Percentiles rank a stretch among this genome's conserved stretches.
Evolutionary conservation across 2,113 vertebrate genomes (phyloP).

Genomic region (Mobula hypostoma): DNA sequence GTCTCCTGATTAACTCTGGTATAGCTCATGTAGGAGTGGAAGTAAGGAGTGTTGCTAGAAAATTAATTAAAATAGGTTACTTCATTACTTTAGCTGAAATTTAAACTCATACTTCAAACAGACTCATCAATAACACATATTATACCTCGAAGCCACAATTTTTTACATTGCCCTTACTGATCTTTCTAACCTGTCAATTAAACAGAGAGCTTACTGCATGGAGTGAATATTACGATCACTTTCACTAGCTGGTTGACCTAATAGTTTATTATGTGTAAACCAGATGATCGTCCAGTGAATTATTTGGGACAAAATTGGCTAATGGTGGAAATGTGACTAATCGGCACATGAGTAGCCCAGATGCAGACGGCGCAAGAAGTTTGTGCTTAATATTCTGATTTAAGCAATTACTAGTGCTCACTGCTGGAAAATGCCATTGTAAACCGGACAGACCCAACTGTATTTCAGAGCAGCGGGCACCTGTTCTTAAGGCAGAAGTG

Average conservation of each 20-base stretch:
- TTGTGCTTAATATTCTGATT: too few species aligned
- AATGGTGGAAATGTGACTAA: too few species aligned
- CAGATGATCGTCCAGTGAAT: not conserved
- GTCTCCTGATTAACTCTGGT: constrained; percentile 2
- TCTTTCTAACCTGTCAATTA: constrained; percentile 31
- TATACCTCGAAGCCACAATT: constrained; percentile 32
- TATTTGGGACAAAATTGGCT: not conserved
- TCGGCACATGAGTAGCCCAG: too few species aligned
- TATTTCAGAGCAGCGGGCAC: too few species aligned
- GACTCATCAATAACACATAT: constrained; percentile 34
- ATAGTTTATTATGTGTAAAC: not conserved
- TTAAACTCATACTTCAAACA: constrained; percentile 35
- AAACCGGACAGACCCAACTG: too few species aligned
- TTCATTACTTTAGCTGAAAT: constrained; percentile 34
- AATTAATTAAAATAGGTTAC: constrained; percentile 34
- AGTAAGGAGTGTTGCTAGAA: constrained; percentile 1
- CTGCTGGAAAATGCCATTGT: too few species aligned
- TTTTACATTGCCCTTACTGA: constrained; percentile 16
- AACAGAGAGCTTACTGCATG: not conserved
- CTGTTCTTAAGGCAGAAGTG: too few species aligned
- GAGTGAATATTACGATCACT: not conserved
- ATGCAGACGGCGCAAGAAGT: too few species aligned
- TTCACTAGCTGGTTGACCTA: not conserved
- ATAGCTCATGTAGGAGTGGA: not conserved
- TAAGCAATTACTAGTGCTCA: too few species aligned